Conservation (phyloP, 2,113 vertebrate species). For the Bos javanicus region DNA sequence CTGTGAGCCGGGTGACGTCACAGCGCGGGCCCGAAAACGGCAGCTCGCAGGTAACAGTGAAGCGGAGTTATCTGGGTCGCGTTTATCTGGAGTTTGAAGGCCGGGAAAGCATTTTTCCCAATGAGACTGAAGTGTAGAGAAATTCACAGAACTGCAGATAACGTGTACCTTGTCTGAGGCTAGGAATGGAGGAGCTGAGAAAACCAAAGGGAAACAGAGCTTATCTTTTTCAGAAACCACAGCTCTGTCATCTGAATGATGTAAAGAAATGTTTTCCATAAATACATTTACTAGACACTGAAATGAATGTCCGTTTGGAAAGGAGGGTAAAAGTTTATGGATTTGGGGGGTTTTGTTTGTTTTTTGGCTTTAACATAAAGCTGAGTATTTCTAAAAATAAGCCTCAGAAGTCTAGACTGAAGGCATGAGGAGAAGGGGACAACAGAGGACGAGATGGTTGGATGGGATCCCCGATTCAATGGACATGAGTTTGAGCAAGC, state of each 20-base stretch:
- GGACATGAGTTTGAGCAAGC: background rate
- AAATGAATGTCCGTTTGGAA: background rate
- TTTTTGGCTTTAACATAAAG: background rate
- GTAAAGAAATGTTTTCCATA: background rate
- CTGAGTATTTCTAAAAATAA: background rate
- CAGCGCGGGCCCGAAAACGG: background rate
- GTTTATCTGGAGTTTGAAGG: background rate
- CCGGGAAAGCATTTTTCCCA: background rate
- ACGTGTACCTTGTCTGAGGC: background rate
- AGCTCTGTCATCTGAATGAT: background rate
- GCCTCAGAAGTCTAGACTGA: background rate
- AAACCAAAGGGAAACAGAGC: background rate
- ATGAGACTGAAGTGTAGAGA: background rate
- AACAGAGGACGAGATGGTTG: background rate
- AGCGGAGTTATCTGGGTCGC: background rate
- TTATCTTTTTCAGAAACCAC: background rate
- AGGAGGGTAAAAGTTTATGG: background rate
- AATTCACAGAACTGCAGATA: background rate
- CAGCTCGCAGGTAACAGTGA: accelerated
- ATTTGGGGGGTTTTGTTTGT: background rate
- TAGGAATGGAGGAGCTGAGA: background rate
- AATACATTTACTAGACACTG: background rate
- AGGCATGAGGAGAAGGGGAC: background rate
- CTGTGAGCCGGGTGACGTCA: conserved; percentile 31
- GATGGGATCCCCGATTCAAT: background rate